These are phyloP conservation scores for Steinernema feltiae DNA, from an alignment of 1,140 invertebrate genomes.

Conservation along the genomic window DNA sequence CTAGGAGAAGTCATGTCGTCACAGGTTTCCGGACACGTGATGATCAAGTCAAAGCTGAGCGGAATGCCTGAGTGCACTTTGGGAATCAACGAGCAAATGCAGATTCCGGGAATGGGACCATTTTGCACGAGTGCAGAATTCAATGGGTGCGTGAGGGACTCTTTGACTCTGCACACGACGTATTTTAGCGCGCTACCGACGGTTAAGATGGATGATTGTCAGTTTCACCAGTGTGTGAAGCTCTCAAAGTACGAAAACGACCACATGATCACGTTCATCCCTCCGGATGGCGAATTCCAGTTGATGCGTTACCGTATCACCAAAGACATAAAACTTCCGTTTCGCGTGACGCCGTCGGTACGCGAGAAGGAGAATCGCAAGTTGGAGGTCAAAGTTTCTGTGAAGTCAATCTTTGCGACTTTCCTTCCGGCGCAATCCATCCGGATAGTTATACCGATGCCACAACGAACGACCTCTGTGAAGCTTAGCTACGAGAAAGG, in stretches of 20 bases:
- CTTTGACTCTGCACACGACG: not conserved
- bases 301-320: not conserved
- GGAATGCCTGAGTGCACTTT: not conserved
- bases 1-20: not conserved
- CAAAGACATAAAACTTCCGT: not conserved
- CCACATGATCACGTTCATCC: not conserved
- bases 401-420: conserved; percentile 98
- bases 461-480: conserved; percentile 91
- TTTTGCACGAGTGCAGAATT: not conserved
- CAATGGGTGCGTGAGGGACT: not conserved
- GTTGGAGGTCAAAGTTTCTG: conserved; percentile 97
- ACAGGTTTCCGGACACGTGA: not conserved
- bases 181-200: not conserved
- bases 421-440: conserved; percentile 94
- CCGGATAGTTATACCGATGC: conserved; percentile 89
- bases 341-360: conserved; percentile 88
- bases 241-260: not conserved
- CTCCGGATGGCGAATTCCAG: not conserved
- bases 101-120: not conserved
- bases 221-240: not conserved
- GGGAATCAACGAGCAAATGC: not conserved
- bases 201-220: not conserved
- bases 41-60: not conserved
- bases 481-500: conserved; percentile 96
- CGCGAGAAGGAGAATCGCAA: conserved; percentile 91